Percentiles rank a stretch among this genome's conserved stretches.
Evolutionary conservation across 2,797 vertebrate species (phyloP).

Genomic region (Sciurus vulgaris): DNA sequence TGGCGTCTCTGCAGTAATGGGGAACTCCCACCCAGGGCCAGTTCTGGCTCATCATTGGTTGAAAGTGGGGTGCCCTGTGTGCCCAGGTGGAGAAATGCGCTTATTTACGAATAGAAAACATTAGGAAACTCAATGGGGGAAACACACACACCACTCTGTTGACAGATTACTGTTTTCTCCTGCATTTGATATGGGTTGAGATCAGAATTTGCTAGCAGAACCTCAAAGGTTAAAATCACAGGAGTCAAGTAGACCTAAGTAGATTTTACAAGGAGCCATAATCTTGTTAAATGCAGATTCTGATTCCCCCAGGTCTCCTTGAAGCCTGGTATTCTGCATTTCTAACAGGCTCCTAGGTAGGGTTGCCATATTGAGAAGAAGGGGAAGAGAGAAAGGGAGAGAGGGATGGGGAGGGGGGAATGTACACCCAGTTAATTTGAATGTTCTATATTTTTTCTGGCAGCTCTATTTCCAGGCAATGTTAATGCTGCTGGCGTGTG

Average conservation of each 20-base stretch:
- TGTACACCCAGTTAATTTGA: slow-evolving; percentile 14
- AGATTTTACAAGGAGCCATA: slow-evolving; percentile 19
- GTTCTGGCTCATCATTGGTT: background rate
- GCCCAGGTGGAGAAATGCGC: slow-evolving; percentile 21
- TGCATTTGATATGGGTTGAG: background rate
- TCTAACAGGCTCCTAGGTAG: slow-evolving; percentile 31
- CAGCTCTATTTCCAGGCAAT: background rate
- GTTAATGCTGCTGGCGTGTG: background rate
- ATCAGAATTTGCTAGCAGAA: slow-evolving; percentile 53
- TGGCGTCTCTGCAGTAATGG: slow-evolving; percentile 63
- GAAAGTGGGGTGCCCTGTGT: background rate
- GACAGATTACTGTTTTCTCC: slow-evolving; percentile 24
- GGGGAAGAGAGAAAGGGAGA: background rate
- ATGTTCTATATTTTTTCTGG: slow-evolving; percentile 41
- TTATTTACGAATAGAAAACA: background rate
- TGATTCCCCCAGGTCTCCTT: background rate
- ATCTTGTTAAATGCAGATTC: slow-evolving; percentile 60
- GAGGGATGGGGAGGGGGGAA: background rate
- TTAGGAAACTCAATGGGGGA: background rate
- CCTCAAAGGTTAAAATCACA: slow-evolving; percentile 19
- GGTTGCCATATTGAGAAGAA: background rate
- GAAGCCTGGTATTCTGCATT: slow-evolving; percentile 4
- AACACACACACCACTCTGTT: background rate
- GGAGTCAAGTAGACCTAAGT: background rate
- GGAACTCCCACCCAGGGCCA: slow-evolving; percentile 49